Evolutionary conservation across 2,888 invertebrate genomes (phyloP).

Genomic region (Aphodius sticticus): DNA sequence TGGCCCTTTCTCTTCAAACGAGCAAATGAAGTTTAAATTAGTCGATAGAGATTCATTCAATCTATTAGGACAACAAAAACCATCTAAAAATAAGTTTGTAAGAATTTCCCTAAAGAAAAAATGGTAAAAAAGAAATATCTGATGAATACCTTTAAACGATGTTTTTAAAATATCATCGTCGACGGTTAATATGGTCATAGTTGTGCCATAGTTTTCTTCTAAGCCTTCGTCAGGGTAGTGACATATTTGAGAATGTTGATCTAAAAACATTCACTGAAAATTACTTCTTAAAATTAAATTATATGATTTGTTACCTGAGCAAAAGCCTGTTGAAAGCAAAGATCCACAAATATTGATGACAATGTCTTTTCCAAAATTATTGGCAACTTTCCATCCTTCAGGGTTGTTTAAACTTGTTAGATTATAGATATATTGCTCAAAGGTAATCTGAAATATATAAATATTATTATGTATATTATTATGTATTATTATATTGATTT

Average conservation of each 20-base stretch:
- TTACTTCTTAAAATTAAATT: neutral
- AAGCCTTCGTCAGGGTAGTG: neutral
- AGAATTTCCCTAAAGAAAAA: neutral
- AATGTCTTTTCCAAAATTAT: neutral
- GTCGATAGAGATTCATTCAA: neutral
- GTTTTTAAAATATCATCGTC: neutral
- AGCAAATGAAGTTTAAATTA: conserved; percentile 9
- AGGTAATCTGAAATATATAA: neutral
- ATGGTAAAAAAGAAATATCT: neutral
- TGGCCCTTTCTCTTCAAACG: conserved; percentile 12
- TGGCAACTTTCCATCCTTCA: neutral
- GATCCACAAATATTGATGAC: neutral
- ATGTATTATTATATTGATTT: too few relatives aligned
- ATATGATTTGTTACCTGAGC: neutral
- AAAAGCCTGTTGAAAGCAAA: neutral
- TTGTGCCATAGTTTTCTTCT: neutral
- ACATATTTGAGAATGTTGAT: neutral
- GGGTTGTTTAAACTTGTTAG: neutral
- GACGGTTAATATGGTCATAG: neutral
- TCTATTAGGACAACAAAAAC: neutral
- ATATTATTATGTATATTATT: too few relatives aligned
- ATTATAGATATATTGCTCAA: neutral
- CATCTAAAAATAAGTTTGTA: conserved; percentile 5
- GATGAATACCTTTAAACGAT: neutral
- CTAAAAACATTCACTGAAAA: neutral